These are phyloP conservation scores for Bhutanitis thaidina DNA, from an alignment of 2,888 invertebrate species.

Conservation along the genomic window DNA sequence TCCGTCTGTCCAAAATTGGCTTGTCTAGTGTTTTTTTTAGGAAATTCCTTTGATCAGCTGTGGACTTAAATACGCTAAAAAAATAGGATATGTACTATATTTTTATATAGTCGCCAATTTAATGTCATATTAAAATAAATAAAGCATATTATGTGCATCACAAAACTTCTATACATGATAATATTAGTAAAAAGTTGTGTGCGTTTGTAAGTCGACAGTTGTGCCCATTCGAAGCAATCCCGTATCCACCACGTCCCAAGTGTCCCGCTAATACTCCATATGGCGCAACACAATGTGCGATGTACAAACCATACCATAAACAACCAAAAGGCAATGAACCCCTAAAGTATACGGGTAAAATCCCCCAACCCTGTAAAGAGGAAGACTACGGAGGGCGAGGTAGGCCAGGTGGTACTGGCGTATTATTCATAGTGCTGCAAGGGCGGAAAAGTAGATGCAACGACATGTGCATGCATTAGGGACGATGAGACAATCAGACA, in stretches of 20 bases:
- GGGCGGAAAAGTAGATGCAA: constrained; percentile 70
- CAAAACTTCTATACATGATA: not conserved
- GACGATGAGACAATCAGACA: constrained; percentile 67
- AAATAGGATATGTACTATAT: too few relatives aligned
- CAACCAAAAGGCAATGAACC: constrained; percentile 48
- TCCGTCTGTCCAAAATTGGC: too few relatives aligned
- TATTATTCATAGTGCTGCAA: constrained; percentile 56
- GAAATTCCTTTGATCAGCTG: too few relatives aligned
- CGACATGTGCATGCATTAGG: constrained; percentile 78
- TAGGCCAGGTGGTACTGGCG: constrained; percentile 40
- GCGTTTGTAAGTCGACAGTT: constrained; percentile 66
- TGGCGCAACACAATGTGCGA: constrained; percentile 65
- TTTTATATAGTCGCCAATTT: too few relatives aligned
- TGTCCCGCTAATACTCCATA: constrained; percentile 76
- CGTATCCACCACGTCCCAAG: constrained; percentile 64
- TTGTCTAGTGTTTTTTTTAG: too few relatives aligned
- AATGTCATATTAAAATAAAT: too few relatives aligned
- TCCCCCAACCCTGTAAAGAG: constrained; percentile 10
- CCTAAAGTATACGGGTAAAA: constrained; percentile 20
- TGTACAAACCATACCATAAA: constrained; percentile 38
- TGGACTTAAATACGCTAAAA: too few relatives aligned
- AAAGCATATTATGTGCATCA: too few relatives aligned
- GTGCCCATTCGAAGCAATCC: constrained; percentile 64
- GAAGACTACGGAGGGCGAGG: constrained; percentile 20
- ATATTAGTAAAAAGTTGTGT: constrained; percentile 39